Percentiles rank a stretch among this genome's conserved stretches.
Conservation (phyloP, 2,797 vertebrate genomes). For the Tangara arthus region DNA sequence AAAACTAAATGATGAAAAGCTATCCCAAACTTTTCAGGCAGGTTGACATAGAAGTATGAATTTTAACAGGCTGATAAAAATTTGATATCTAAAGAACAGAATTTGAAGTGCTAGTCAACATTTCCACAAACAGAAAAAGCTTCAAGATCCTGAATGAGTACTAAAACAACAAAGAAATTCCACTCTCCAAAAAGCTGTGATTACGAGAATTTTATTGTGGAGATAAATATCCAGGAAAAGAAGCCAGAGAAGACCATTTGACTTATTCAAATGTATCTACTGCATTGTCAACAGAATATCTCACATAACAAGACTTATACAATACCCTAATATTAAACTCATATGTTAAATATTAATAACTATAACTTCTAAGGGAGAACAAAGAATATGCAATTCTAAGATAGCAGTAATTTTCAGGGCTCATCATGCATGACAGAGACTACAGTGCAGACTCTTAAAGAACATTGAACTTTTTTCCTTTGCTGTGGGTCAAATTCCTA, state of each 20-base stretch:
- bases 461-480: not conserved
- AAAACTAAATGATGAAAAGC: not conserved
- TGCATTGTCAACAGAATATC: not conserved
- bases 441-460: not conserved
- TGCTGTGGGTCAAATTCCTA: not conserved
- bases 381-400: not conserved
- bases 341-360: not conserved
- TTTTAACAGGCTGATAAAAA: not conserved
- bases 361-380: not conserved
- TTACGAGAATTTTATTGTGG: not conserved
- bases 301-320: not conserved
- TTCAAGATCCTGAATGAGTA: not conserved
- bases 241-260: not conserved
- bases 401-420: not conserved
- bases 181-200: not conserved
- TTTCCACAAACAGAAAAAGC: not conserved
- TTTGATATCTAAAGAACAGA: not conserved
- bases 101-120: not conserved
- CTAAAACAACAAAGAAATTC: not conserved
- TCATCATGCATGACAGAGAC: not conserved
- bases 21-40: not conserved
- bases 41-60: not conserved
- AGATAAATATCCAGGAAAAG: not conserved
- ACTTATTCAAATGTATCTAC: not conserved
- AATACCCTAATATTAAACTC: not conserved